Evolutionary conservation across 37 sponge, comb jelly and placozoan genomes (phyloP), one percentile per base, ranked within the genome.

Genomic region (Spongilla lacustris): DNA sequence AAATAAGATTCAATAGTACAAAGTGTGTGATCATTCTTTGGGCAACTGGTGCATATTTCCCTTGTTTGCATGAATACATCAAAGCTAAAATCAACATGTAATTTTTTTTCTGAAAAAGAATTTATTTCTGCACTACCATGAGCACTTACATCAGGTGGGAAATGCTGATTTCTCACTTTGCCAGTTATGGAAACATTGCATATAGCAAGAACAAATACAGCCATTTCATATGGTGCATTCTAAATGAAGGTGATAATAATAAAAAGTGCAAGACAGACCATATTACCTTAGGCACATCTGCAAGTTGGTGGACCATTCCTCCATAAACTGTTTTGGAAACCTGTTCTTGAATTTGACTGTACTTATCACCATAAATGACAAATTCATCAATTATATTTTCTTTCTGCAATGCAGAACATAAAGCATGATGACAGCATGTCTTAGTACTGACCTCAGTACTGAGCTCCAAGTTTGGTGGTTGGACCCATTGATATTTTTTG

Each of bases 401-500:
- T 13, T 58, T 58, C 58, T 58, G 58, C 19, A 46, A 46, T 46
- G 46, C 46, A 46, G 4, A 46, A 14, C 11, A 58, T 58, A 58
- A 58, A 9, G 41, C 3, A 58, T 58, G 58, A 58, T 58, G 19
- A 17, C 58, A 17, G 1, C 58, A 58, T 17, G 21, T 8, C 11
- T 58, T 58, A 10, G 46, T 46, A 58, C 58, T 74, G 66, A 81
- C 83, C 67, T 78, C 78, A 71, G 83, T 67, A 19, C 74, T 14
- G 48, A 27, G 73, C 9, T 58, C 37, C 34, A 90, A 82, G 32
- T 31, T 8, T 10, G 21, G 70, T n/a, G 90, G 90, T 22, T 85
- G 66, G 8, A 90, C 38, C 90, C 90, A 90, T 6, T 22, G 10
- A 49, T 68, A 84, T 12, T 13, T 68, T 25, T 78, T 26, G 25